Base-by-base conservation (phyloP, 2,113 vertebrate genomes). In the Zosterops hypoxanthus region DNA sequence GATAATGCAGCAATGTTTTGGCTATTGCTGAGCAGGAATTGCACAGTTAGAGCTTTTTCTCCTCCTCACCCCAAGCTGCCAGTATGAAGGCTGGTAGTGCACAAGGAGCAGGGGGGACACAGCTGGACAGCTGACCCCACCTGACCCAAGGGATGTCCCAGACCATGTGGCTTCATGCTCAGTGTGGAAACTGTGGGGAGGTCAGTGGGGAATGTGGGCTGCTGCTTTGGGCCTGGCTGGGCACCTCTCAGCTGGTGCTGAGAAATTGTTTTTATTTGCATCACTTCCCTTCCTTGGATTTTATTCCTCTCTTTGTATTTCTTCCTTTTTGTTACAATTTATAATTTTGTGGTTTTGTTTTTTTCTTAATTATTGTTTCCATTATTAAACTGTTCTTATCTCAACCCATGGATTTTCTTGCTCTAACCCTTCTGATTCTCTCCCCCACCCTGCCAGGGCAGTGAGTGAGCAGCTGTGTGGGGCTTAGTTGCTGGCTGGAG, bases 391-490 rank as follows among this genome's bases (percentile, higher is more conserved):
- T 60, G 10, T 12, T 55, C 23, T 60, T 77, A 31, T 36, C 14
- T 77, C 31, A 56, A 26, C 12, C 9, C 10, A 7, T 12, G 29
- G n/a, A 1, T 47, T 76, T 70, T 64, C 56, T 76, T 50, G 7
- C 16, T 81, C 33, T 59, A 47, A 34, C 5, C 6, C 12, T 89
- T 64, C 9, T 25, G 12, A 12, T 57, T 47, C 49, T 64, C 11
- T 42, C 23, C 3, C 9, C 2, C 2, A 4, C 17, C 10, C 14
- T 53, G 13, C 22, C 0, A 0, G 14, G n/a, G 25, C 24, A 49
- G n/a, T 9, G n/a, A 52, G 15, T 6, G 17, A 65, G 16, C 21
- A 21, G 26, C 20, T 55, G 5, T 25, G 17, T 49, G 39, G 8
- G 13, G 39, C 23, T 76, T 21, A 8, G 29, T 6, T 52, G 8